Conservation (phyloP, 2,797 vertebrate species). For the Clarias platycephalus region DNA sequence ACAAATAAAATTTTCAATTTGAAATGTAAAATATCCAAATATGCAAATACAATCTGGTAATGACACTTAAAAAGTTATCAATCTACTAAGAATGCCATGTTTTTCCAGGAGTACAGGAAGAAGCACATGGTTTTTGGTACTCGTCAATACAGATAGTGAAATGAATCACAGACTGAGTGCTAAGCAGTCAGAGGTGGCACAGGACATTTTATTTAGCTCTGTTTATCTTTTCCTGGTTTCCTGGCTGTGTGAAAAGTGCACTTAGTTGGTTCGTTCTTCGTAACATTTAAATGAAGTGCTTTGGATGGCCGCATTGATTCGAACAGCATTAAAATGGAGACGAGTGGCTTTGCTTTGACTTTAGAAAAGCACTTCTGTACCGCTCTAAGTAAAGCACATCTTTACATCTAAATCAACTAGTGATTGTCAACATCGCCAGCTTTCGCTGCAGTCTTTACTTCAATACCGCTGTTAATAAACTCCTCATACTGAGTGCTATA, state of each 20-base stretch:
- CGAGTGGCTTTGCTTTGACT: background rate
- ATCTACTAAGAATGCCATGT: background rate
- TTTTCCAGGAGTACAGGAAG: background rate
- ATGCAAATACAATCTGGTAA: background rate
- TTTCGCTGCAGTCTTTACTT: background rate
- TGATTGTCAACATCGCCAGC: background rate
- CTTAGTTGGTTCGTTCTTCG: background rate
- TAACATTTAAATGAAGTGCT: background rate
- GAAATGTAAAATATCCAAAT: background rate
- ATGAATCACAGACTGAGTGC: background rate
- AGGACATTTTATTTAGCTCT: background rate
- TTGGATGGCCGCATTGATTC: background rate
- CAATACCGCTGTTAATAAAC: background rate
- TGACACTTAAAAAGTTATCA: too few species aligned
- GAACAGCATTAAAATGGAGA: too few species aligned
- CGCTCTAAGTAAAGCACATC: background rate
- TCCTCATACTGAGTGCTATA: background rate
- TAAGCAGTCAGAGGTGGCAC: too few species aligned
- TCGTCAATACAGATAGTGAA: background rate
- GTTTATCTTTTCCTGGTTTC: background rate
- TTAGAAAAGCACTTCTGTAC: background rate
- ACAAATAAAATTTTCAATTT: too few species aligned
- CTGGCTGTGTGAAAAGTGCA: background rate
- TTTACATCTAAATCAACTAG: background rate
- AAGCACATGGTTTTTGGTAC: background rate